These are phyloP conservation scores for Spea bombifrons DNA, from an alignment of 2,113 vertebrate genomes.

Conservation along the genomic window DNA sequence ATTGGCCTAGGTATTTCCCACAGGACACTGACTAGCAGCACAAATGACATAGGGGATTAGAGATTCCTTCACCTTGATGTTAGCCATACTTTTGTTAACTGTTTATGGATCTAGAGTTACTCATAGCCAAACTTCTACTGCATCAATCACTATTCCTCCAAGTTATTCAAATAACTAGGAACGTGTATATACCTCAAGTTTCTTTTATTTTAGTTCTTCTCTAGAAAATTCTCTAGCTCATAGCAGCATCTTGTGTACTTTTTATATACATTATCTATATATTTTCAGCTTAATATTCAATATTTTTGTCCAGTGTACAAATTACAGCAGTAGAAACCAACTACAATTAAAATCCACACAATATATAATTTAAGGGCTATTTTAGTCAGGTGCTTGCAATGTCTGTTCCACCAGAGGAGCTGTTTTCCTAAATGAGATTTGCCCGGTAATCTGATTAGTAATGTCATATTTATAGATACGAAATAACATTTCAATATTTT, in stretches of 20 bases:
- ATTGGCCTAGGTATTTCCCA: slow-evolving; percentile 38
- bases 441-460: slow-evolving; percentile 38
- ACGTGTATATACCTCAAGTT: background rate
- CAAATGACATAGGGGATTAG: slow-evolving; percentile 37
- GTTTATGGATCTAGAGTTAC: slow-evolving; percentile 11
- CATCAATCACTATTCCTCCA: background rate
- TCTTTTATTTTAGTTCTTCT: background rate
- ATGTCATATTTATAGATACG: slow-evolving; percentile 41
- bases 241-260: background rate
- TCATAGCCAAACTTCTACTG: background rate
- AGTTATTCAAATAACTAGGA: background rate
- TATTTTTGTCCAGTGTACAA: slow-evolving; percentile 17
- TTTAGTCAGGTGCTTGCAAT: slow-evolving; percentile 44
- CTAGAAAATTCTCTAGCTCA: no score
- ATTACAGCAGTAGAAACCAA: slow-evolving; percentile 11
- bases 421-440: slow-evolving; percentile 29
- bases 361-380: slow-evolving; percentile 39
- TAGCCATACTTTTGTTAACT: slow-evolving; percentile 41
- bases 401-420: slow-evolving; percentile 19
- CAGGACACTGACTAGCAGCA: slow-evolving; percentile 17
- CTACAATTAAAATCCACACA: slow-evolving; percentile 29
- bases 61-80: slow-evolving; percentile 45
- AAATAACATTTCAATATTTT: slow-evolving; percentile 27
- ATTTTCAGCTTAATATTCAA: background rate
- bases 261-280: background rate